These are phyloP conservation scores for Bucco capensis DNA, from an alignment of 2,113 vertebrate genomes.

Conservation along the genomic window DNA sequence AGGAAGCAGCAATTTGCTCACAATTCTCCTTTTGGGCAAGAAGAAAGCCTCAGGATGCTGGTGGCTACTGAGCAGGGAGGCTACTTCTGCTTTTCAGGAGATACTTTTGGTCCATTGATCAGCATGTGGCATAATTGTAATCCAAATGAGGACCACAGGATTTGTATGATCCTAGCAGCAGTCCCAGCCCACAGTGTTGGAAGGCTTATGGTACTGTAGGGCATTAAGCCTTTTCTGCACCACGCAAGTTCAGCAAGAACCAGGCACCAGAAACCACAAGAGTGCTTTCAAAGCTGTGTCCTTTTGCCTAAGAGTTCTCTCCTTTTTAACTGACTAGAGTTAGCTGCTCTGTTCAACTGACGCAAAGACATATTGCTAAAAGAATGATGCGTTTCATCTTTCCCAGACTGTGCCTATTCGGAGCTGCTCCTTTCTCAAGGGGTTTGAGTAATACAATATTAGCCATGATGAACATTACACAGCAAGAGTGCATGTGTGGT, in stretches of 20 bases:
- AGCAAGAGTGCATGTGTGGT: rapidly evolving
- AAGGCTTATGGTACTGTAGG: neutral
- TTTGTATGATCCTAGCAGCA: neutral
- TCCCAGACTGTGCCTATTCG: neutral
- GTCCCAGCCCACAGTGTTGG: neutral
- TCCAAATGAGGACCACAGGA: neutral
- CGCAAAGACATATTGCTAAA: neutral
- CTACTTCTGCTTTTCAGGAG: neutral
- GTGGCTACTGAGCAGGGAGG: neutral
- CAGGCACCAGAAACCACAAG: neutral
- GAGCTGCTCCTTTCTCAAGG: neutral
- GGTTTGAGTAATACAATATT: neutral
- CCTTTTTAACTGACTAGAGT: neutral
- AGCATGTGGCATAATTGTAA: neutral
- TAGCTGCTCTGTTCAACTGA: neutral
- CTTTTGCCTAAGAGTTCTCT: neutral
- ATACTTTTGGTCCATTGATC: neutral
- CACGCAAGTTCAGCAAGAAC: neutral
- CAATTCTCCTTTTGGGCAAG: neutral
- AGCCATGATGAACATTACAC: neutral
- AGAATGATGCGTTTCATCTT: neutral
- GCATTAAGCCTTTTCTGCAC: neutral
- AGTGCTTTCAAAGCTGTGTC: neutral
- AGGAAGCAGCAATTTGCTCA: neutral
- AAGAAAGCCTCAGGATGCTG: neutral